Base-by-base conservation (phyloP, 35 echinoderm and acorn worm genomes). In the Apostichopus japonicus region DNA sequence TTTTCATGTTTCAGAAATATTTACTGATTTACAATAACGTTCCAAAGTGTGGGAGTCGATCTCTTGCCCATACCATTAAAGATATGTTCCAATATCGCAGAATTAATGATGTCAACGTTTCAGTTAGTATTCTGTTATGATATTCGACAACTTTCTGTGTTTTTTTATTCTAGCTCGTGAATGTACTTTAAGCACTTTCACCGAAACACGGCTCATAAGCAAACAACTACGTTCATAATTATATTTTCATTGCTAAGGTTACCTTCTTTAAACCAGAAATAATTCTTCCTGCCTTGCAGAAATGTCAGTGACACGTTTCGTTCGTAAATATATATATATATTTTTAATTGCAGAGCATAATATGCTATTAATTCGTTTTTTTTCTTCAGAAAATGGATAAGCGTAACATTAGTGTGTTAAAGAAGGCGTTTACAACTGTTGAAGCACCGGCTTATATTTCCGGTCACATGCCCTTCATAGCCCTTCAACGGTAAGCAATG, bases 1-100 rank as follows among this genome's bases (percentile, higher is more conserved):
- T 67, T 67, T 67, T 67, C 63, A 67, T 67, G 11, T 67, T 15
- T 67, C 79, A 83, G 79, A 83, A 83, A 83, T 83, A 83, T 83
- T 16, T 83, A 83, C 16, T 83, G 4, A 83, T 83, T 33, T 83
- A 83, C 51, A 83, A 83, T 52, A 83, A 83, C 51, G 79, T 83
- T 11, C 79, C 79, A 83, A 83, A 83, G n/a, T 83, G 79, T 54
- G 79, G 24, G 24, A 83, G 79, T 83, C 24, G 79, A 6, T 83
- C 79, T 14, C 6, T 83, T 10, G 79, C 79, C 15, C 24, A 54
- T 83, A 54, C 79, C 7, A 83, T 83, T 6, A 83, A 83, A 83
- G 51, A 33, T 21, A 17, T 83, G 5, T 21, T 83, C 33, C 33
- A 83, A 52, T 53, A 55, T 54, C 33, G 63, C 63, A 67, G 63